Conservation (phyloP, 2,888 invertebrate genomes). For the Agrypnus murinus region DNA sequence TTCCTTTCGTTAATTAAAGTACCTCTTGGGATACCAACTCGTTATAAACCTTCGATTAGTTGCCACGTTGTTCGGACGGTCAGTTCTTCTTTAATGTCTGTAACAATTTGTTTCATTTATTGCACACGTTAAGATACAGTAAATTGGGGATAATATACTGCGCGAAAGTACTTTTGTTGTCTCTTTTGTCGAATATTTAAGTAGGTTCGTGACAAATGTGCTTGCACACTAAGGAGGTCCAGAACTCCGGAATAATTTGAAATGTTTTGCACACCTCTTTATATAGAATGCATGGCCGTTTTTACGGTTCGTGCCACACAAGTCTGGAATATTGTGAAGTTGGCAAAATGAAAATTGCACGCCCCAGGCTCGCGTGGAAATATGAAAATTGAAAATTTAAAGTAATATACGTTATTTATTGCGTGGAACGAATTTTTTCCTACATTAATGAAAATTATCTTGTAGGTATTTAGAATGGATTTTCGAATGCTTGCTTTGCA, state of each 20-base stretch:
- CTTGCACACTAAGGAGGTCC: slow-evolving; percentile 3
- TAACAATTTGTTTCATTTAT: slow-evolving; percentile 33
- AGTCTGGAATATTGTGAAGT: slow-evolving; percentile 9
- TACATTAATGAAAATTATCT: neutral
- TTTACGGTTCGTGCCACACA: slow-evolving; percentile 10
- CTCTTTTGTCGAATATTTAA: slow-evolving; percentile 10
- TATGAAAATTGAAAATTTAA: slow-evolving; percentile 28
- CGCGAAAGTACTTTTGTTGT: neutral
- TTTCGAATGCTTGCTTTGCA: neutral
- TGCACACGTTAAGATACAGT: neutral
- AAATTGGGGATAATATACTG: neutral
- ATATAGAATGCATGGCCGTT: slow-evolving; percentile 19
- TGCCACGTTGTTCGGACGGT: slow-evolving; percentile 10
- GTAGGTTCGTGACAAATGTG: slow-evolving; percentile 18
- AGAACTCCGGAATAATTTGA: neutral
- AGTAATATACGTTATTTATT: slow-evolving; percentile 23
- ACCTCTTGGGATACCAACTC: slow-evolving; percentile 8
- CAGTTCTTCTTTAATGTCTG: slow-evolving; percentile 6
- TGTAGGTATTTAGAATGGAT: neutral
- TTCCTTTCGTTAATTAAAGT: slow-evolving; percentile 34
- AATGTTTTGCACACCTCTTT: neutral
- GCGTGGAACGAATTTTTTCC: neutral
- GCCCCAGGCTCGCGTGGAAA: slow-evolving; percentile 16
- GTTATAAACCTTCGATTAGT: slow-evolving; percentile 27
- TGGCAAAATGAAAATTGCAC: slow-evolving; percentile 15